Conservation (phyloP, 2,113 vertebrate genomes). For the Camelus bactrianus region DNA sequence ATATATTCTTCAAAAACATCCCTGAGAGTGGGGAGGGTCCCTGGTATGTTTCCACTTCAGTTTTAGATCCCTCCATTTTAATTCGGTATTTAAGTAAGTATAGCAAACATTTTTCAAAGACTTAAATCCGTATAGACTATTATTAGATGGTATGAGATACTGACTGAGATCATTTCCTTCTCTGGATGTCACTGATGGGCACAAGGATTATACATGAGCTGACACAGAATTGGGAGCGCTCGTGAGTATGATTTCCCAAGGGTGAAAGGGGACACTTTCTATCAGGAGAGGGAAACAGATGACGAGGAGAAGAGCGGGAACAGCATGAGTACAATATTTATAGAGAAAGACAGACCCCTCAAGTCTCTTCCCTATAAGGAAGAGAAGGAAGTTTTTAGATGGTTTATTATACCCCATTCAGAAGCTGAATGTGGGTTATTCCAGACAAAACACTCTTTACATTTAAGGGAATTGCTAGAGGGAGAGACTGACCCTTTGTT, state of each 20-base stretch:
- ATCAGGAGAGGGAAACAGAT: neutral
- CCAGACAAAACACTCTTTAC: neutral
- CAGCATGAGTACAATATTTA: neutral
- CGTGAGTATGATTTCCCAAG: neutral
- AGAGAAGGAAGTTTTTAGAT: neutral
- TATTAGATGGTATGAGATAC: neutral
- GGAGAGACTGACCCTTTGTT: neutral
- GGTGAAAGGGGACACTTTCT: neutral
- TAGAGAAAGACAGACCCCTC: neutral
- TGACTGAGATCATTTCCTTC: neutral
- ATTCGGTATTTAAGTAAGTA: neutral
- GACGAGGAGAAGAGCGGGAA: neutral
- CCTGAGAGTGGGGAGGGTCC: neutral
- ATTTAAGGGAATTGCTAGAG: neutral
- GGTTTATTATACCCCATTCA: neutral
- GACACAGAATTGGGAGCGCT: neutral
- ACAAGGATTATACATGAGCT: neutral
- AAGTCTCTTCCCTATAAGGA: neutral
- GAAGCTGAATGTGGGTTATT: neutral
- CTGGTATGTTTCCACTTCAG: neutral
- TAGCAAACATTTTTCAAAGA: neutral
- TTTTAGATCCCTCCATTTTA: neutral
- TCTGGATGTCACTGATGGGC: neutral
- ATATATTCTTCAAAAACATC: neutral
- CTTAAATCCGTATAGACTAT: neutral